Conservation (phyloP, 2,113 vertebrate genomes). For the Eclectus roratus region DNA sequence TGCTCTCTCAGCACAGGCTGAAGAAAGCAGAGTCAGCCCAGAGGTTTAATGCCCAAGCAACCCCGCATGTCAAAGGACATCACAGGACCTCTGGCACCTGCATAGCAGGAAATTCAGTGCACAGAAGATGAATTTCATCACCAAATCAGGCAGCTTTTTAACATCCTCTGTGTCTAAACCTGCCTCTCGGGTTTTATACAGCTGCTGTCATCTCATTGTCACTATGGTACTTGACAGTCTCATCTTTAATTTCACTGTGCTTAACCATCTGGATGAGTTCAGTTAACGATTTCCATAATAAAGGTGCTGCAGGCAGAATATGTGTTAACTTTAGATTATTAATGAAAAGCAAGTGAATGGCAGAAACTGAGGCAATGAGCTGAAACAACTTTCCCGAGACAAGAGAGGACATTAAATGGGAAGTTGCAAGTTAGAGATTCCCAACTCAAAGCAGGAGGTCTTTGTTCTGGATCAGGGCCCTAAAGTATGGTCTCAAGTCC, state of each 20-base stretch:
- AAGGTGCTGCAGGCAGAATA: not conserved
- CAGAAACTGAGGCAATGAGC: not conserved
- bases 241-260: not conserved
- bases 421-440: not conserved
- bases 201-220: not conserved
- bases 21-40: not conserved
- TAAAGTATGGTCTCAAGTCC: fast-evolving
- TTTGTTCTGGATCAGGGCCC: not conserved
- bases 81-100: not conserved
- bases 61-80: not conserved
- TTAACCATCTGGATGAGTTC: not conserved
- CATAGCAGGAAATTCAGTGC: not conserved
- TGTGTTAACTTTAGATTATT: not conserved
- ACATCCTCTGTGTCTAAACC: not conserved
- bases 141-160: not conserved
- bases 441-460: not conserved
- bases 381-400: not conserved
- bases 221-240: not conserved
- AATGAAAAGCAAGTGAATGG: not conserved
- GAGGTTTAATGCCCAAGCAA: not conserved
- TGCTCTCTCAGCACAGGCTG: not conserved
- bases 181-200: not conserved
- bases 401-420: not conserved
- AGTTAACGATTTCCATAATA: not conserved
- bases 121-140: not conserved